Conservation (phyloP, 2,888 invertebrate species). For the Choristoneura rosaceana region DNA sequence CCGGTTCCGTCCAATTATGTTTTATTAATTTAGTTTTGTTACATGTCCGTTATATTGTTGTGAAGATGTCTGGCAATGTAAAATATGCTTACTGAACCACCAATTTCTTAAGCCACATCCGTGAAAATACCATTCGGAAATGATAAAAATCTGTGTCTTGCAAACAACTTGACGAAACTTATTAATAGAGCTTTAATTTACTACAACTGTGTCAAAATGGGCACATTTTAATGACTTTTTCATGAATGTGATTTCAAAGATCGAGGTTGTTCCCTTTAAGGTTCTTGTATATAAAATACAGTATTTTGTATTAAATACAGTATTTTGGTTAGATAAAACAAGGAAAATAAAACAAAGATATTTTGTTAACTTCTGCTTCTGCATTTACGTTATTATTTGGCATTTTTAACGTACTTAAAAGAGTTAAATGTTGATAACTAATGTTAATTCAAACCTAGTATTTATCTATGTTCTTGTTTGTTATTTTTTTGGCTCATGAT, state of each 20-base stretch:
- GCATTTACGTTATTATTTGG: not conserved
- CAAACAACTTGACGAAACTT: too few species aligned
- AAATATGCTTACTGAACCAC: not conserved
- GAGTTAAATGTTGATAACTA: not conserved
- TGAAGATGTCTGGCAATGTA: not conserved
- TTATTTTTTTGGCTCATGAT: not conserved
- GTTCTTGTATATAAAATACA: not conserved
- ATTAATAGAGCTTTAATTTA: too few species aligned
- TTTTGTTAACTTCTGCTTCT: not conserved
- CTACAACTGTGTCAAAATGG: too few species aligned
- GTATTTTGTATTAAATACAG: not conserved
- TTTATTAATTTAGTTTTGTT: not conserved
- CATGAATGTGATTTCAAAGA: too few species aligned
- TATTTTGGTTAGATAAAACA: not conserved
- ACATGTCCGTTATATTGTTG: not conserved
- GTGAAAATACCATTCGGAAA: not conserved
- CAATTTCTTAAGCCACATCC: too few species aligned
- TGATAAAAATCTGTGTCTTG: too few species aligned
- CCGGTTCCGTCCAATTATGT: conserved; percentile 1
- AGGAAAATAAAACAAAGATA: not conserved
- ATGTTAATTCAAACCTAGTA: not conserved
- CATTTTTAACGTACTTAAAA: not conserved
- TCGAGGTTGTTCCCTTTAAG: not conserved
- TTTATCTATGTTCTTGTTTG: not conserved
- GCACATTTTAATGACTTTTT: too few species aligned